phyloP scores from a whole-genome alignment of 2,797 vertebrate species.

The Sylvia borin region DNA sequence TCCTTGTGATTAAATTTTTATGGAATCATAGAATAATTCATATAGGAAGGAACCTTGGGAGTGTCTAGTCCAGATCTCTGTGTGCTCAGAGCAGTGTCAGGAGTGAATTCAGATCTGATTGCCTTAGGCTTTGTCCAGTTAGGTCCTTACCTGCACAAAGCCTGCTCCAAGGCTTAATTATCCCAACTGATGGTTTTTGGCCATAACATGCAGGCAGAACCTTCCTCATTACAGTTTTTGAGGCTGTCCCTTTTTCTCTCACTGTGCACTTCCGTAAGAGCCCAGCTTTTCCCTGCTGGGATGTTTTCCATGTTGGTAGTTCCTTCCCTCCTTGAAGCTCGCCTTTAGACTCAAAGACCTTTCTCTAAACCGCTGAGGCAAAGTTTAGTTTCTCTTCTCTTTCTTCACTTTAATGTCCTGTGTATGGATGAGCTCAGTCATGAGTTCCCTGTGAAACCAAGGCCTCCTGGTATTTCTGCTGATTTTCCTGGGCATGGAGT shows the following conservation, averaged over 20 bases:
- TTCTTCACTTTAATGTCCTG: not conserved
- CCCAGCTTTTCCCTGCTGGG: not conserved
- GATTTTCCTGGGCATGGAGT: not conserved
- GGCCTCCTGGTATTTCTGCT: not conserved
- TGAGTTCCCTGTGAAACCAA: not conserved
- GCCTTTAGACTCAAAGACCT: not conserved
- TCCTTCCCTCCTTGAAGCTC: not conserved
- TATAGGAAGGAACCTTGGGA: not conserved
- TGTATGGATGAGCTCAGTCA: not conserved
- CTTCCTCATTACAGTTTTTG: not conserved
- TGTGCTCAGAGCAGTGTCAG: not conserved
- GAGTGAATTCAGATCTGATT: not conserved
- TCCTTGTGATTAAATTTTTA: conserved; percentile 41
- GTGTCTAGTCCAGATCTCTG: not conserved
- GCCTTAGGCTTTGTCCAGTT: not conserved
- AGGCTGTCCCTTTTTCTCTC: not conserved
- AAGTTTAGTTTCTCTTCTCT: not conserved
- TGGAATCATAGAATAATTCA: conserved; percentile 30
- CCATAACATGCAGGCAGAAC: not conserved
- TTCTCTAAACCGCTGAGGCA: not conserved
- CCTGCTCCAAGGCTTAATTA: not conserved
- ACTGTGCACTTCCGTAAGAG: not conserved
- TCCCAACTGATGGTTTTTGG: not conserved
- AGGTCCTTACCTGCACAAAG: not conserved
- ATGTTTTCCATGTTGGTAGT: not conserved